Evolutionary conservation across 2,113 vertebrate species (phyloP).

Genomic region (Melanerpes aurifrons): DNA sequence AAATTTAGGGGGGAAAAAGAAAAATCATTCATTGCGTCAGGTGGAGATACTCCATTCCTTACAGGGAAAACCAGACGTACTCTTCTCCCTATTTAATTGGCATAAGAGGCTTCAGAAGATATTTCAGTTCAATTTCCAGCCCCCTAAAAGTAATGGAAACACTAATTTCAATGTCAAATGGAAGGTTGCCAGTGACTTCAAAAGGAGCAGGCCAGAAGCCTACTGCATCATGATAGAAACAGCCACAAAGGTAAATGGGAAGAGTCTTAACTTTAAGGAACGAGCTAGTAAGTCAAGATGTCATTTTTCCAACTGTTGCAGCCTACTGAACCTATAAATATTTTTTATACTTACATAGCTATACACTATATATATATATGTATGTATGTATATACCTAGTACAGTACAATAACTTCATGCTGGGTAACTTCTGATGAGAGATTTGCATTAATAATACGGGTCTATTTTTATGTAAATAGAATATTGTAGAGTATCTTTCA

Average conservation of each 20-base stretch:
- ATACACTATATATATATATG: slow-evolving; percentile 24
- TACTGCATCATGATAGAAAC: not conserved
- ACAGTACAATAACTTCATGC: slow-evolving; percentile 70
- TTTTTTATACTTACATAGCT: slow-evolving; percentile 6
- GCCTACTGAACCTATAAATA: slow-evolving; percentile 20
- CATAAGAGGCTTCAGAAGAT: not conserved
- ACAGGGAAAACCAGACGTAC: not conserved
- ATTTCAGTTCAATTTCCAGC: not conserved
- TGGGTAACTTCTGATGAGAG: slow-evolving; percentile 80
- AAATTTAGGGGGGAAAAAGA: not conserved
- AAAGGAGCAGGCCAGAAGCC: not conserved
- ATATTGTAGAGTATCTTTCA: slow-evolving; percentile 83
- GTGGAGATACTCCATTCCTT: not conserved
- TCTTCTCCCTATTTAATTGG: not conserved
- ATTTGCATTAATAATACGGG: slow-evolving; percentile 89
- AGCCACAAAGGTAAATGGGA: not conserved
- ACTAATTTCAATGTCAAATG: not conserved
- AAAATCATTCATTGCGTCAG: not conserved
- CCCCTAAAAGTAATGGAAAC: not conserved
- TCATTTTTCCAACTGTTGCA: slow-evolving; percentile 1
- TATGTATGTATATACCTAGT: slow-evolving; percentile 15
- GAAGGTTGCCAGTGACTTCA: not conserved
- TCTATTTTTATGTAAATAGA: slow-evolving; percentile 86
- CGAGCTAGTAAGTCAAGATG: not conserved
- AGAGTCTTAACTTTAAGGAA: not conserved